These are phyloP conservation scores for Pangasius krempfi DNA, from an alignment of 2,797 vertebrate genomes.

Conservation along the genomic window DNA sequence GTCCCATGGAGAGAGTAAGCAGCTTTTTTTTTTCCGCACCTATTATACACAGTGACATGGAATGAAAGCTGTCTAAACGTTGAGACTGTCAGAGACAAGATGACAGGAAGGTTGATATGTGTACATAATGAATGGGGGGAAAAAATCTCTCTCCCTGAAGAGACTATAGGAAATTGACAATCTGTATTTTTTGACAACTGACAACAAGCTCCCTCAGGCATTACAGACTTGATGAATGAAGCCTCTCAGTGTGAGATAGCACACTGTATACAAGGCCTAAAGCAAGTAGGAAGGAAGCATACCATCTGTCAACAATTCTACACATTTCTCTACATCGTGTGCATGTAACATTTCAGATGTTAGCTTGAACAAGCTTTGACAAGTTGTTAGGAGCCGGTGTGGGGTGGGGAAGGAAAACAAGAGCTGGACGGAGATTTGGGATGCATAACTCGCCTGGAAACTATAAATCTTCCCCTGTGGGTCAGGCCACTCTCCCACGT, in stretches of 20 bases:
- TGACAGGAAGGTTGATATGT: slow-evolving; percentile 14
- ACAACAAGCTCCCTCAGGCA: slow-evolving; percentile 50
- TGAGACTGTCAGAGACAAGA: background rate
- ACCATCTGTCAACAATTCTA: slow-evolving; percentile 66
- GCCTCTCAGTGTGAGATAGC: slow-evolving; percentile 56
- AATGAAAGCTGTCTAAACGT: slow-evolving; percentile 22
- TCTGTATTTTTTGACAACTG: slow-evolving; percentile 63
- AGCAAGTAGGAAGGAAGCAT: slow-evolving; percentile 61
- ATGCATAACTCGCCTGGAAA: slow-evolving; percentile 64
- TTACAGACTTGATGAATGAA: slow-evolving; percentile 63
- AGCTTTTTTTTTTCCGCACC: slow-evolving; percentile 48
- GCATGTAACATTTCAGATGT: background rate
- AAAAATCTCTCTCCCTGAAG: slow-evolving; percentile 33
- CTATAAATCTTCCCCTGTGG: slow-evolving; percentile 61
- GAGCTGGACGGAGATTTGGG: slow-evolving; percentile 46
- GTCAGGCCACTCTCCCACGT: slow-evolving; percentile 65
- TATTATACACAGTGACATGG: slow-evolving; percentile 34
- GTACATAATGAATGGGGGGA: background rate
- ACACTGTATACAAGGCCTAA: slow-evolving; percentile 60
- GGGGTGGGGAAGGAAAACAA: slow-evolving; percentile 40
- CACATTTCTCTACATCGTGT: slow-evolving; percentile 57
- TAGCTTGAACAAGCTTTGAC: slow-evolving; percentile 46
- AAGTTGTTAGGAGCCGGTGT: slow-evolving; percentile 11
- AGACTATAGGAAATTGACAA: slow-evolving; percentile 53
- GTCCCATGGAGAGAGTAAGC: background rate